Evolutionary conservation across 2,888 invertebrate species (phyloP), one percentile per base, ranked within the genome.

Genomic region (Marasmarcha lunaedactyla): DNA sequence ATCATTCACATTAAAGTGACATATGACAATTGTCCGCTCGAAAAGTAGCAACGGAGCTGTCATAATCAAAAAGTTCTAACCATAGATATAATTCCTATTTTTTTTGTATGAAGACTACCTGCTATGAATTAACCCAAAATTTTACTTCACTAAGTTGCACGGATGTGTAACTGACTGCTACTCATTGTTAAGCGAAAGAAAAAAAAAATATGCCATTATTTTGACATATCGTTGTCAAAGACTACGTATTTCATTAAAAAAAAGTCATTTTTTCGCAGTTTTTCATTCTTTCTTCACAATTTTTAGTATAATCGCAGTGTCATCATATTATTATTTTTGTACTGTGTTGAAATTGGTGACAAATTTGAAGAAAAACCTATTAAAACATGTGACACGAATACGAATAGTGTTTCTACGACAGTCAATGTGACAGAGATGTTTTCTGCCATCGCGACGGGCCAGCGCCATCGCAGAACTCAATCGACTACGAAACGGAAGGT

Each of bases 371-470:
- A 69, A 72, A 77, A 68, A 71, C 69, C 62, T 60, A 71, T 64
- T 78, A 71, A 81, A 76, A 70, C 83, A 83, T 83, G 83, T 81
- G 81, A 83, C 81, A 83, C 81, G 81, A 81, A 81, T 83, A 79
- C 81, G 77, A 79, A 79, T 79, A 77, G 76, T 73, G 71, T 71
- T 71, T 76, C 73, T 72, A 76, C 77, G 73, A 79, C 70, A 78
- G 81, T 79, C 81, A 79, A 78, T 81, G 81, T 83, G 81, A 81
- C 81, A 81, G 81, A 81, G 74, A 83, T 83, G 81, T 83, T 81
- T 83, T 78, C 77, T 79, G 76, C 78, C 74, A 78, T 78, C 76
- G 53, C 70, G 77, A 73, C 79, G 68, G 68, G 58, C 67, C 71
- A 71, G 63, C 69, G 71, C 68, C 62, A 70, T 66, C 53, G 63